A percentile compares a stretch with the other conserved stretches of the same genome.
Evolutionary conservation across 1,140 invertebrate genomes (phyloP).

Genomic region (Dolichoris vasculosae): DNA sequence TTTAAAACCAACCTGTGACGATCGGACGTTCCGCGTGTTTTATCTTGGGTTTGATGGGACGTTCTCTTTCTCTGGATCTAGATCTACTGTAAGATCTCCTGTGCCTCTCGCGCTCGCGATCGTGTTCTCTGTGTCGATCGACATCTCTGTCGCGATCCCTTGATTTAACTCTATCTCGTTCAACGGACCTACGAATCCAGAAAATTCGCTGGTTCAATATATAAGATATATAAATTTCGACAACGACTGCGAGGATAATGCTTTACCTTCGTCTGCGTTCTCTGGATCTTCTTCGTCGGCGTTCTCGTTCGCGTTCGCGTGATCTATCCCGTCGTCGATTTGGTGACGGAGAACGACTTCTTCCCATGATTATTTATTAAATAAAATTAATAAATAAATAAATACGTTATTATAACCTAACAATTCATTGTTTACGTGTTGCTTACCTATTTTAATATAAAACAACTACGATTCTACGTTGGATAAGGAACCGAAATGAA

Average conservation of each 20-base stretch:
- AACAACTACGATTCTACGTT: too few species aligned
- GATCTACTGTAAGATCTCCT: constrained; percentile 74
- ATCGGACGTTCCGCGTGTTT: constrained; percentile 76
- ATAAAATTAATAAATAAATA: neutral
- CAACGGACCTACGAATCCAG: constrained; percentile 65
- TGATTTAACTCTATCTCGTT: constrained; percentile 71
- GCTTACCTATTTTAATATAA: neutral
- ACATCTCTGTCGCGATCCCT: constrained; percentile 71
- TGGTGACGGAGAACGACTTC: constrained; percentile 72
- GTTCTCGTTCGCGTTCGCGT: constrained; percentile 74
- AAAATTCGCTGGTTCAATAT: too few species aligned
- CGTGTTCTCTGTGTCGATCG: constrained; percentile 62
- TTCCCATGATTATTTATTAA: constrained; percentile 61
- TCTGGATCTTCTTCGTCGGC: constrained; percentile 75
- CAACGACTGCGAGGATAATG: neutral
- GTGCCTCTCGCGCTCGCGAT: constrained; percentile 73
- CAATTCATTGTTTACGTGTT: constrained; percentile 4
- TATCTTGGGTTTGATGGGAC: constrained; percentile 64
- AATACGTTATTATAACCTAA: constrained; percentile 7
- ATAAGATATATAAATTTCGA: neutral
- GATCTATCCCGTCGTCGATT: constrained; percentile 74
- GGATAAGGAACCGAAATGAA: too few species aligned
- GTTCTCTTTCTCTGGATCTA: constrained; percentile 73
- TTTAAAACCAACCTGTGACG: constrained; percentile 71
- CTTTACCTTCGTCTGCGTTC: constrained; percentile 71